These are phyloP conservation scores for Erythrocercus mccallii DNA, from an alignment of 2,113 vertebrate genomes.

Conservation along the genomic window DNA sequence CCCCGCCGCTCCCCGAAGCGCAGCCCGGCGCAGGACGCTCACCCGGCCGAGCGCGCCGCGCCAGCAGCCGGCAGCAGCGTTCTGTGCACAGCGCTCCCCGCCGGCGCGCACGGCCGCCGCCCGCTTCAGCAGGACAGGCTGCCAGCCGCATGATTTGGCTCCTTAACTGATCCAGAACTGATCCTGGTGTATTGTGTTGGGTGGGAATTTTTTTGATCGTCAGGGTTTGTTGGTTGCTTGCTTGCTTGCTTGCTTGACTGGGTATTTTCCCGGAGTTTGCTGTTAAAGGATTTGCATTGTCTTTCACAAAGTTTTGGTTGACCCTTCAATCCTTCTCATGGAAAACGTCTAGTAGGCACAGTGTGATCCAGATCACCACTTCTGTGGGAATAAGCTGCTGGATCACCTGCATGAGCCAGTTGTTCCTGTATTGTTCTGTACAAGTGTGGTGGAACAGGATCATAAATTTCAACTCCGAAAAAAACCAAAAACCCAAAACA, in stretches of 20 bases:
- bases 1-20: neutral
- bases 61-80: neutral
- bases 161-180: fast-evolving
- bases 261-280: neutral
- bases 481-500: neutral
- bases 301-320: neutral
- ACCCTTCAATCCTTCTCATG: neutral
- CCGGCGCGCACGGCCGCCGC: no score
- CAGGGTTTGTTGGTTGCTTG: neutral
- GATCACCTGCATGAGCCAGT: neutral
- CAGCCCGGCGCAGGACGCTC: neutral
- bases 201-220: neutral
- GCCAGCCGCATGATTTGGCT: neutral
- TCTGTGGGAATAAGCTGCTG: neutral
- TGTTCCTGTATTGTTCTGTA: neutral
- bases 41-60: fast-evolving
- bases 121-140: neutral
- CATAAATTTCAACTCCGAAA: neutral
- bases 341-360: neutral
- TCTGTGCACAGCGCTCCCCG: neutral
- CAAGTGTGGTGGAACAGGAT: neutral
- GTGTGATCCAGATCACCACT: neutral
- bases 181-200: neutral
- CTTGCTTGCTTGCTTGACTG: neutral
- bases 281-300: neutral